These are phyloP conservation scores for Drosophila bunnanda DNA, from an alignment of 2,888 invertebrate species.

Conservation along the genomic window DNA sequence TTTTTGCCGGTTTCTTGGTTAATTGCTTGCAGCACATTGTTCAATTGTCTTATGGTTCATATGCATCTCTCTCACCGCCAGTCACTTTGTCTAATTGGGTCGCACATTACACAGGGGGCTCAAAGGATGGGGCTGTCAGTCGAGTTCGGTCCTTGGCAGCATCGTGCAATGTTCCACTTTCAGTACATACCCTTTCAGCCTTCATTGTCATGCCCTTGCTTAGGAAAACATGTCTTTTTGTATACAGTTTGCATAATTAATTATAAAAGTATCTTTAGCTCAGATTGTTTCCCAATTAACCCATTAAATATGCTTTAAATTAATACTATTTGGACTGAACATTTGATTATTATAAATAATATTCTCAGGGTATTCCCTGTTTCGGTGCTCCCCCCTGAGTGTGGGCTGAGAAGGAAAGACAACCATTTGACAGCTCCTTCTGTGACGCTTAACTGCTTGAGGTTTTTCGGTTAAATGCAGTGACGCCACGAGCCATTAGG, in stretches of 20 bases:
- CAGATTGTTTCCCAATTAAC: neutral
- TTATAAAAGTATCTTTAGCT: neutral
- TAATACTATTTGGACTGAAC: neutral
- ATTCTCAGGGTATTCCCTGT: neutral
- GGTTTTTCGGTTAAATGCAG: conserved; percentile 80
- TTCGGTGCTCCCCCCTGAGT: neutral
- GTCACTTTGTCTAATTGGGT: conserved; percentile 83
- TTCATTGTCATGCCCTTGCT: neutral
- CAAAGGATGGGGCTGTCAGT: conserved; percentile 16
- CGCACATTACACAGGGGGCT: conserved; percentile 75
- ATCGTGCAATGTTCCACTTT: conserved; percentile 71
- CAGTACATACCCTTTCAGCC: neutral
- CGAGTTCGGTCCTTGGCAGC: conserved; percentile 35
- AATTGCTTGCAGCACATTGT: conserved; percentile 71
- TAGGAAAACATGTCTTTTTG: neutral
- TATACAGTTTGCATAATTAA: too few species aligned
- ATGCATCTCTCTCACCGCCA: conserved; percentile 70
- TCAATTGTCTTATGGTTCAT: conserved; percentile 80
- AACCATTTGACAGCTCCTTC: conserved; percentile 73
- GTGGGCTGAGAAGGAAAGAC: conserved; percentile 57
- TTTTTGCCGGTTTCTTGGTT: conserved; percentile 50
- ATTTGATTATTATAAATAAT: too few species aligned
- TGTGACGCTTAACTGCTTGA: conserved; percentile 71
- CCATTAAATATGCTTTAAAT: neutral
- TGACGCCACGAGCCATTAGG: conserved; percentile 82